Base-by-base conservation (phyloP, 1,140 invertebrate genomes). In the Cyclargus thomasi region DNA sequence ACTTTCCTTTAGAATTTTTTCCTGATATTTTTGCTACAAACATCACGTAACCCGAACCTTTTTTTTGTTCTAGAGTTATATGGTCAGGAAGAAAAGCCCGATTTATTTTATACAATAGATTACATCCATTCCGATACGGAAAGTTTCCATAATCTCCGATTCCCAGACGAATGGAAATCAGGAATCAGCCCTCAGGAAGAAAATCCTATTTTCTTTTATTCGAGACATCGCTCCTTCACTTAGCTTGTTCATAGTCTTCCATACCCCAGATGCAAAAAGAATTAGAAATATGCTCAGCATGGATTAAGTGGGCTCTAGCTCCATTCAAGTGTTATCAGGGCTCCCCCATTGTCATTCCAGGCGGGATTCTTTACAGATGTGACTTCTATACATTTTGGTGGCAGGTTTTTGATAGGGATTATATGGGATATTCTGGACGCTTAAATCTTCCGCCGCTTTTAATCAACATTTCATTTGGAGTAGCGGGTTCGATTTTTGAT, bases 291-390 rank as follows among this genome's bases (percentile, higher is more conserved):
- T 79, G 75, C 77, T 80, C 73, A 76, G 71, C 68, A 71, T 72
- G 84, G 84, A 84, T 86, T 86, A 86, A 84, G 80, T 82, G 76
- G 77, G 74, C 79, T 81, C 78, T 75, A 82, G 77, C 74, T 72
- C 63, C 70, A 74, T 80, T 79, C 78, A 77, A 81, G 79, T 77
- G 75, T 67, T 65, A 76, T 72, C 69, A 66, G 71, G 73, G 69
- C 74, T 67, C 78, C 74, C 83, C 76, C 69, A 81, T 82, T 85
- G 80, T 83, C 79, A 83, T 85, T 80, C 79, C 78, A 71, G 67
- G 63, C 17, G 64, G 65, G 62, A 67, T 69, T 70, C 67, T 74
- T 67, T 78, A 76, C 82, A 82, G 81, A 83, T 82, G 82, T 71
- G 80, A 74, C 76, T 74, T 70, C 71, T 75, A 74, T 70, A 70